Evolutionary conservation across 2,888 invertebrate genomes (phyloP), one percentile per base, ranked within the genome.

Genomic region (Scaptomyza caliginosa): DNA sequence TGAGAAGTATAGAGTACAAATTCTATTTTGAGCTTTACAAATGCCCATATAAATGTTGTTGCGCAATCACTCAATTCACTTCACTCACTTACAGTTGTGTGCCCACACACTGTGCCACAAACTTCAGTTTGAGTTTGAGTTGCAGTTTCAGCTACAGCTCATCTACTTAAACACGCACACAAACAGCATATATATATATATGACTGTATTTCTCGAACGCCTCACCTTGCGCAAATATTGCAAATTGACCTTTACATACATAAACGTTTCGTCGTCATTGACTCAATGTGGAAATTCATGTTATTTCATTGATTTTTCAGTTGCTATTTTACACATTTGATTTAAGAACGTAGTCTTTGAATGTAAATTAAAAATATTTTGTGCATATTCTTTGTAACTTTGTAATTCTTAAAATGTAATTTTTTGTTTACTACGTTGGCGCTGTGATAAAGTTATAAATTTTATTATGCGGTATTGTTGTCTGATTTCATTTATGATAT

Each of bases 191-290:
- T 6, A 24, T 10, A 6, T 24, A 11, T 17, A 8, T 45, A 16
- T 49, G 23, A 10, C 40, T 55, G 17, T 48, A 32, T 13, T 67
- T 36, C 21, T 36, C 40, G 38, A 54, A 49, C 76, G 66, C 69
- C 86, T 81, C 70, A 85, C 88, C 82, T 82, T 87, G 82, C 83
- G 58, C 79, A 85, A 82, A 82, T 68, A 82, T 82, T 85, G 73
- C 71, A 54, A 82, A 82, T 79, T 82, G 79, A 82, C 86, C 86
- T 82, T 87, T 82, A 68, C 76, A 75, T 85, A 77, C 83, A 80
- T 78, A 69, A 74, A 59, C 62, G 70, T 65, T 68, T 19, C 55
- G 51, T 49, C 55, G 52, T 62, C 60, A 52, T 19, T 38, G 42
- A 30, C 42, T 38, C 32, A 59, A 72, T 77, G 69, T 80, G 75